Conservation (phyloP, 2,113 vertebrate species). For the Fulica atra region DNA sequence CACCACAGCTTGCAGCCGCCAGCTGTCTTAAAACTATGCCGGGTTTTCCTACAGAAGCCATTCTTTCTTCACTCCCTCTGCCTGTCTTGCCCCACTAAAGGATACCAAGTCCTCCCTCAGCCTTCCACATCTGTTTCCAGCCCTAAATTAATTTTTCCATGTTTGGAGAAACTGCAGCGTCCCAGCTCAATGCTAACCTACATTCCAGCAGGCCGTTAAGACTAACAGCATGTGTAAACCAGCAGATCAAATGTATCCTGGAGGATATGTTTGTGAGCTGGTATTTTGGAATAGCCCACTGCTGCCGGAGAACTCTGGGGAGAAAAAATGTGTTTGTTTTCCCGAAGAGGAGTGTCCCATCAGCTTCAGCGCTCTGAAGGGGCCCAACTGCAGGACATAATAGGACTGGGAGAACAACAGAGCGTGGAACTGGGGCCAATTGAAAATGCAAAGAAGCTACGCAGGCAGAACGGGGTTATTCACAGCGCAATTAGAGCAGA, state of each 20-base stretch:
- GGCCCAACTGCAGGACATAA: background rate
- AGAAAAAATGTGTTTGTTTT: background rate
- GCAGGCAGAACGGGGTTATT: constrained; percentile 25
- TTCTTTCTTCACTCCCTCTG: background rate
- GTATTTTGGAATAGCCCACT: background rate
- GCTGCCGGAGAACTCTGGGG: background rate
- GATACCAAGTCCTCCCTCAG: background rate
- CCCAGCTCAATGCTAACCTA: background rate
- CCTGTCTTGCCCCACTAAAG: background rate
- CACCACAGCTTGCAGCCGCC: background rate
- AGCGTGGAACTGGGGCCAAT: background rate
- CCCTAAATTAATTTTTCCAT: background rate
- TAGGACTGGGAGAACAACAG: background rate
- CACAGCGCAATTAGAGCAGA: background rate
- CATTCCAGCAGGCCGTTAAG: background rate
- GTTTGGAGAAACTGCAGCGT: background rate
- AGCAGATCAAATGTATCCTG: background rate
- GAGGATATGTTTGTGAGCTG: background rate
- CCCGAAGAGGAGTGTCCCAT: background rate
- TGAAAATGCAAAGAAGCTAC: background rate
- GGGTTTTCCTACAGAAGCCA: background rate
- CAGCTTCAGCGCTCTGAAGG: background rate
- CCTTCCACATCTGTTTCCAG: background rate
- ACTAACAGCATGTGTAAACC: background rate
- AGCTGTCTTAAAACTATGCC: background rate